Conservation (phyloP, 1,140 invertebrate species). For the Adoxophyes honmai region DNA sequence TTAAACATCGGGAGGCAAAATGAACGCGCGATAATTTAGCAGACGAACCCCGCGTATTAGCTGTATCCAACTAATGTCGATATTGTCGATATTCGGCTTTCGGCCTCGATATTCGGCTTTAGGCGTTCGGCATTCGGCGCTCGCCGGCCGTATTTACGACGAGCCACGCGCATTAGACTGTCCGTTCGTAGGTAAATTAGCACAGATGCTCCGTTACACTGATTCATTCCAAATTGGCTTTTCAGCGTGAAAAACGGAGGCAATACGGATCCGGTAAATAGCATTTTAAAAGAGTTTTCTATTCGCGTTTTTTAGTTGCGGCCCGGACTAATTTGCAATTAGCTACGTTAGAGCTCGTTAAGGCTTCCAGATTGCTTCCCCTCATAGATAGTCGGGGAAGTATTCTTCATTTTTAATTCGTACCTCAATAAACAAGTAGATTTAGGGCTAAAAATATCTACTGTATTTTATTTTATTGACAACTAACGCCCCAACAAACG, state of each 20-base stretch:
- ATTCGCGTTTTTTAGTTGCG: slow-evolving; percentile 35
- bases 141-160: slow-evolving; percentile 60
- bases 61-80: slow-evolving; percentile 75
- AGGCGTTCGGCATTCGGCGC: slow-evolving; percentile 39
- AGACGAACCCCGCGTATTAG: slow-evolving; percentile 75
- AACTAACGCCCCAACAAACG: no score
- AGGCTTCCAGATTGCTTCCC: no score
- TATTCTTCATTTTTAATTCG: no score
- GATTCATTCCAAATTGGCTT: slow-evolving; percentile 77
- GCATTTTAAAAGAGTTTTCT: slow-evolving; percentile 66
- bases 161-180: slow-evolving; percentile 72
- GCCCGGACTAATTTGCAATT: slow-evolving; percentile 11
- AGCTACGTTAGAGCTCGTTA: background rate
- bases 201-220: slow-evolving; percentile 74
- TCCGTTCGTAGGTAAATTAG: slow-evolving; percentile 76
- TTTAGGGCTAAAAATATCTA: no score
- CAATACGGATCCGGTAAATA: slow-evolving; percentile 52
- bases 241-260: slow-evolving; percentile 65
- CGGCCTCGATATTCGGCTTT: slow-evolving; percentile 68
- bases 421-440: no score
- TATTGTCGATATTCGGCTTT: slow-evolving; percentile 73
- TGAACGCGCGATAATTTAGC: slow-evolving; percentile 77
- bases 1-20: slow-evolving; percentile 76
- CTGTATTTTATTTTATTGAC: no score
- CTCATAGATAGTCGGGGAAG: no score